These are phyloP conservation scores for Hirtodrosophila trivittata DNA, from an alignment of 2,888 invertebrate genomes.

Conservation along the genomic window DNA sequence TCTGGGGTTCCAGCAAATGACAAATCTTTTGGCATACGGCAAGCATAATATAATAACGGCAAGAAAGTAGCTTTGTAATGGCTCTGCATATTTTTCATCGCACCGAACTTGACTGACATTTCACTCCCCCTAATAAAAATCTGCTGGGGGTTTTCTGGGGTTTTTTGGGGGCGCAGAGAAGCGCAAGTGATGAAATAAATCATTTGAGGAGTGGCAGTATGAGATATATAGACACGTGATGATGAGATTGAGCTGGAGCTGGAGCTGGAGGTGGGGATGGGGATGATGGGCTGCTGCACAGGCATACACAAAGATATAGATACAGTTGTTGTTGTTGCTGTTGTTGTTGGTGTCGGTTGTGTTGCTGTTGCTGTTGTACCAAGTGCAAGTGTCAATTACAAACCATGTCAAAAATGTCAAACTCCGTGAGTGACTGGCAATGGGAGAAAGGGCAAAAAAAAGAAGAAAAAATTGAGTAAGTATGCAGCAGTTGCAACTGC, in stretches of 20 bases:
- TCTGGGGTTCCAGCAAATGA: slow-evolving; percentile 23
- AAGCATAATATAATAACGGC: slow-evolving; percentile 38
- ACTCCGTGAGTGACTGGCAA: slow-evolving; percentile 69
- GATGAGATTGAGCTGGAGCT: slow-evolving; percentile 58
- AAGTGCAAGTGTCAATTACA: slow-evolving; percentile 82
- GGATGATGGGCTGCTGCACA: slow-evolving; percentile 4
- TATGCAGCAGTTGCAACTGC: background rate
- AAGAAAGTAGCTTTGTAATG: slow-evolving; percentile 44
- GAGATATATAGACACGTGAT: slow-evolving; percentile 56
- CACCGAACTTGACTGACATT: slow-evolving; percentile 42
- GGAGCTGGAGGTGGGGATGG: too few species aligned
- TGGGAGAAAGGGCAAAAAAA: slow-evolving; percentile 30
- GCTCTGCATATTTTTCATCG: slow-evolving; percentile 36
- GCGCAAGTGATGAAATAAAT: slow-evolving; percentile 81
- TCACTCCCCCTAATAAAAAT: slow-evolving; percentile 2
- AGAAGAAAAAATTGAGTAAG: slow-evolving; percentile 10
- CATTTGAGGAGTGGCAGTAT: slow-evolving; percentile 65
- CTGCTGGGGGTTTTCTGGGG: too few species aligned
- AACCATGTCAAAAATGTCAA: slow-evolving; percentile 82
- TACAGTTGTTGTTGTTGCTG: slow-evolving; percentile 14
- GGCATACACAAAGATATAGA: slow-evolving; percentile 29
- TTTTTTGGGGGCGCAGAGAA: too few species aligned
- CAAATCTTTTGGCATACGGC: slow-evolving; percentile 45
- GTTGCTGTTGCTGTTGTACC: slow-evolving; percentile 47
- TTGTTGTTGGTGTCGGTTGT: slow-evolving; percentile 4